Base-by-base conservation (phyloP, 1,140 invertebrate genomes). In the Acyrthosiphon pisum region DNA sequence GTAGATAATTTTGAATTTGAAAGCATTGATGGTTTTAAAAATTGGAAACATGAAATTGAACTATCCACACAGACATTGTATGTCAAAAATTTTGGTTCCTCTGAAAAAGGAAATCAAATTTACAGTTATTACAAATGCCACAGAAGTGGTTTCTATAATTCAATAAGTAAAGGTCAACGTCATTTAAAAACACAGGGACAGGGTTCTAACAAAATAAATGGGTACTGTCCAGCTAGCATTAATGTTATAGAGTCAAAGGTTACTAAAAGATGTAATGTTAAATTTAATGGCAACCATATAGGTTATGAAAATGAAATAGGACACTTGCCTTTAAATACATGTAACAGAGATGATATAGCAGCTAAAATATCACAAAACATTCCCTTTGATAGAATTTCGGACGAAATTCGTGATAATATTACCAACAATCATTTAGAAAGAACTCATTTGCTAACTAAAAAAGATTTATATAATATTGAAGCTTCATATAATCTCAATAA, bases 161-260 rank as follows among this genome's bases (percentile, higher is more conserved):
- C 87, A 50, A 88, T 30, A 44, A 81, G 86, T 41, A 48, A 53
- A 53, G 93, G 93, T 81, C 76, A 93, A 91, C 87, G 89, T n/a
- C 48, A 81, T 60, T 7, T 93, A 56, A 93, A 93, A 91, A 60
- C 56, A 14, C 87, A 91, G n/a, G n/a, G n/a, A n/a, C n/a, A n/a
- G 46, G 93, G 93, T 41, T 44, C 68, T 35, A 93, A 93, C 46
- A 93, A 93, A 91, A 93, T 93, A 9, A 93, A 93, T 76, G 93
- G 86, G 60, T 93, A 68, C 35, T 93, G 93, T 83, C 93, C 93
- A 81, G 90, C 93, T 14, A 90, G 68, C 22, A 93, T 93, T 44
- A 88, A 93, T 48, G 93, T 93, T 35, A 50, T 93, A 35, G 68
- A 91, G 48, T 81, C 41, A 41, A 56, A 93, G 20, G 50, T 90